phyloP scores from a whole-genome alignment of 92 coral and sea anemone genomes.

The Siderastrea radians region DNA sequence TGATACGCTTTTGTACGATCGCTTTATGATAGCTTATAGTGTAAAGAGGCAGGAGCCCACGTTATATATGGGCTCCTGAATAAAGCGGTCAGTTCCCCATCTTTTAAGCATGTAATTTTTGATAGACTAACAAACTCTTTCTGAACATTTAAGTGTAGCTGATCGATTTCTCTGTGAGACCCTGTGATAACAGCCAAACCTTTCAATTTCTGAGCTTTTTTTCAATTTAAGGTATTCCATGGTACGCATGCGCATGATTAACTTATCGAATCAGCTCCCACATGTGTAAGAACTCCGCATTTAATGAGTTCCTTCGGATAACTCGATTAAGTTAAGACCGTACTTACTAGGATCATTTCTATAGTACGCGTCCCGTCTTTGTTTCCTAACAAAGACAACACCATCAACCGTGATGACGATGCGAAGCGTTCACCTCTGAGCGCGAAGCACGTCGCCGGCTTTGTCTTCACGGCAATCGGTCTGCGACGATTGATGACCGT shows the following conservation, averaged over 20 bases:
- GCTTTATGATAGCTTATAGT: too few species aligned
- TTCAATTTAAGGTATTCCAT: too few species aligned
- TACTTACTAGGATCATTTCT: conserved; percentile 98
- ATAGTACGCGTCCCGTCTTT: conserved; percentile 96
- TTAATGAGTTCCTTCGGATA: not conserved
- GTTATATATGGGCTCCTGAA: too few species aligned
- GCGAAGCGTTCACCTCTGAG: conserved; percentile 85
- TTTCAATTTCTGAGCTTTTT: too few species aligned
- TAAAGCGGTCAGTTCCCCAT: too few species aligned
- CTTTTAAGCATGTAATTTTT: too few species aligned
- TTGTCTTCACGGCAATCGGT: conserved; percentile 72
- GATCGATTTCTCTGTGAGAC: too few species aligned
- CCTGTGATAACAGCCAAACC: too few species aligned
- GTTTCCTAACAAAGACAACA: conserved; percentile 79
- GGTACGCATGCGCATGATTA: not conserved
- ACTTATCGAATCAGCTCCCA: not conserved
- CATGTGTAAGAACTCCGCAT: not conserved
- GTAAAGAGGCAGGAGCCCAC: too few species aligned
- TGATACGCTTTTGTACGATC: too few species aligned
- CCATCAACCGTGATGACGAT: conserved; percentile 88
- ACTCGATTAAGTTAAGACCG: conserved; percentile 54
- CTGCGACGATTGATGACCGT: conserved; percentile 82
- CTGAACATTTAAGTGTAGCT: too few species aligned
- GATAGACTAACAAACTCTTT: too few species aligned
- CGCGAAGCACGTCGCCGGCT: conserved; percentile 81